A percentile compares a stretch with the other conserved stretches of the same genome.
phyloP scores from a whole-genome alignment of 1,140 invertebrate genomes.

The Leptinotarsa texana region DNA sequence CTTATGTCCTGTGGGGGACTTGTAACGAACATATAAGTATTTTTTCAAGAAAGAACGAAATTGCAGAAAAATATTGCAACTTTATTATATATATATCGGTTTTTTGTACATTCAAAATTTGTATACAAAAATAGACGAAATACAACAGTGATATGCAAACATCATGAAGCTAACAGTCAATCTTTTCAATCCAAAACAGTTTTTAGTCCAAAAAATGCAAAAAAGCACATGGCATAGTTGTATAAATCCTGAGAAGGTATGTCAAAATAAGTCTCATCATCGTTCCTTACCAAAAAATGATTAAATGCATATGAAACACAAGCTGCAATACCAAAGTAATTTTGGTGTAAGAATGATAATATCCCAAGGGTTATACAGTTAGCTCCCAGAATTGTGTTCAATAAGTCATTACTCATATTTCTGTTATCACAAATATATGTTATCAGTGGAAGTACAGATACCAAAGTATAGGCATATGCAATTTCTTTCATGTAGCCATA shows the following conservation, averaged over 20 bases:
- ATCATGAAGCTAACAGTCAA: conserved; percentile 17
- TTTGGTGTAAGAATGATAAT: conserved; percentile 31
- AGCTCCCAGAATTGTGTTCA: conserved; percentile 25
- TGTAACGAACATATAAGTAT: no score
- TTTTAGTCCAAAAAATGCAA: conserved; percentile 35
- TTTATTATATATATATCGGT: background rate
- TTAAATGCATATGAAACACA: conserved; percentile 31
- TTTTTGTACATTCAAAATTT: background rate
- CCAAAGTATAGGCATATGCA: conserved; percentile 22
- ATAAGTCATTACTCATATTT: conserved; percentile 12
- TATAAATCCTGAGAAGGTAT: conserved; percentile 37
- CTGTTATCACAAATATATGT: conserved; percentile 29
- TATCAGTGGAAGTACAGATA: conserved; percentile 30
- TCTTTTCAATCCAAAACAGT: conserved; percentile 25
- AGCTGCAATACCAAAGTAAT: conserved; percentile 35
- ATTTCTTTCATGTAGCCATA: conserved; percentile 32
- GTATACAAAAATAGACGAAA: conserved; percentile 7
- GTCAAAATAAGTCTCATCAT: conserved; percentile 26
- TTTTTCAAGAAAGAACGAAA: no score
- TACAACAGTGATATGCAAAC: conserved; percentile 22
- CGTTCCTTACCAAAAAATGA: conserved; percentile 35
- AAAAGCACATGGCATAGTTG: conserved; percentile 42
- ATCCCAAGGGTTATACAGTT: conserved; percentile 26
- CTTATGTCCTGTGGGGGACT: no score
- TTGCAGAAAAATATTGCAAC: background rate